Base-by-base conservation (phyloP, 2,113 vertebrate species). In the Bambusicola thoracicus region DNA sequence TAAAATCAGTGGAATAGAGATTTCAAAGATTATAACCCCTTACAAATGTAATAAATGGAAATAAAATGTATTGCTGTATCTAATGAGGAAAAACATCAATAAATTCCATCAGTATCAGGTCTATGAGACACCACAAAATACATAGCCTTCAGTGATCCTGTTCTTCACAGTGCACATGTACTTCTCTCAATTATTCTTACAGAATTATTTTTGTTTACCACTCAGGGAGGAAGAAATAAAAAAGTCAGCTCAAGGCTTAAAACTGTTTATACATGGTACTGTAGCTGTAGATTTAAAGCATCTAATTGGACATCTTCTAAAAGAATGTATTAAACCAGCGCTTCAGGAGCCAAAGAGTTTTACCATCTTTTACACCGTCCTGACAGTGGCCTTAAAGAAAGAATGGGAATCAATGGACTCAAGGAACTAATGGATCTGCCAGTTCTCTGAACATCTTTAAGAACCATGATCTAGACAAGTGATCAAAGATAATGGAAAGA, bases 391-490 rank as follows among this genome's bases (percentile, higher is more conserved):
- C 85, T 89, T 89, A 87, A 85, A 95, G 84, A 89, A 87, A 83
- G 79, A 77, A 85, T 36, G 55, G 41, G 79, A 91, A 94, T 95
- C 85, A 83, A 72, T 90, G 73, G 32, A 56, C 48, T 70, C 36
- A 77, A 78, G 82, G n/a, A 93, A 80, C 56, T 95, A 95, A 94
- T 95, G 81, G 85, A 90, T 18, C 87, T 92, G 91, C 51, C 85
- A 88, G 68, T 74, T 80, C 46, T 70, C 72, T 91, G 75, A 92
- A 83, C 61, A 75, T 8, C 27, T 89, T 27, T 70, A 63, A 94
- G 65, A 96, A 62, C 51, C 79, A 48, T 53, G 65, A 92, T 87
- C 78, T 78, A 90, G 87, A 89, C 76, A 92, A 94, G 53, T 85
- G 65, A 67, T 68, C 65, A 94, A 89, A 87, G 68, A 67, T 75